Evolutionary conservation across 1,140 invertebrate genomes (phyloP), one percentile per base, ranked within the genome.

Genomic region (Zaprionus ornatus): DNA sequence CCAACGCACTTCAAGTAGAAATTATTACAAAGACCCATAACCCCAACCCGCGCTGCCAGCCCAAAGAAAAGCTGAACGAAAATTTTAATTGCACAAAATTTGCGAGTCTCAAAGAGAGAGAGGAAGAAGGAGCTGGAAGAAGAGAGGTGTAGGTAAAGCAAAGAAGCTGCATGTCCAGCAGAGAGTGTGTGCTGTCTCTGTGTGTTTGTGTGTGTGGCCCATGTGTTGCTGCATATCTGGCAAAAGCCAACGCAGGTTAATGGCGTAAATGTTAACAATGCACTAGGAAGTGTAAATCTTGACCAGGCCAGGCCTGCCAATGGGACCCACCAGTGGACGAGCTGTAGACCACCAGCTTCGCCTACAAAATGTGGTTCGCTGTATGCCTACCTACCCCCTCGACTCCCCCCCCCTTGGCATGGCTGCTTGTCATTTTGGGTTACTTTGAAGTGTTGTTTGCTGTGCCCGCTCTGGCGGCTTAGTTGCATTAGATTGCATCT

Each of bases 61-160:
- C 68, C 61, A 63, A 63, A 74, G 77, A 87, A 87, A 87, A 82
- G 77, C 79, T 79, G 64, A 87, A 79, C 81, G 86, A 79, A 90
- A 90, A 90, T 90, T 90, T 90, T 90, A 90, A 90, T 90, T 90
- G 85, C 85, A 82, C 85, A 64, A 85, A 90, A 85, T 90, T 87
- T 79, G 74, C 78, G 29, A 59, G 67, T 6, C n/a, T 23, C 35
- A 42, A 45, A 45, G n/a, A 42, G 57, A 19, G 25, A 1, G 6
- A 12, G 23, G 45, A 13, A 0, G 21, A 17, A 19, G 13, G 25
- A 13, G 40, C n/a, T 2, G 6, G 13, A 32, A 37, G 17, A 52
- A 48, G 4, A 50, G 25, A 52, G 56, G 6, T 54, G 15, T 23
- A 23, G 42, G 19, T 32, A 57, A 48, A 68, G 45, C 60, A 57